Evolutionary conservation across 2,888 invertebrate species (phyloP).

Genomic region (Pasiphila rectangulata): DNA sequence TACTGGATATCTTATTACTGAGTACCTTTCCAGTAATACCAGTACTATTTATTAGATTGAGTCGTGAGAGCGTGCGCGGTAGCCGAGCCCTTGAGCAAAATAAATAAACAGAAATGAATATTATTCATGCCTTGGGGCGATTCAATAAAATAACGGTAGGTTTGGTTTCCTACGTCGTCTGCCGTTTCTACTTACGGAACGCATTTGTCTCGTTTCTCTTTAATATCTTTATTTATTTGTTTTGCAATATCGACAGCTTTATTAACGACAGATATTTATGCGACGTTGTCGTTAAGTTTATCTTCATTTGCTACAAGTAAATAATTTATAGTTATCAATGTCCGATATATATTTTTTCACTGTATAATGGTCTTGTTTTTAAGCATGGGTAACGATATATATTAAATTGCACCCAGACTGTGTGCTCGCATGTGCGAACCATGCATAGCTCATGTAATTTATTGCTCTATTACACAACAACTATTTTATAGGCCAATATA

Average conservation of each 20-base stretch:
- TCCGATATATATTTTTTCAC: constrained; percentile 7
- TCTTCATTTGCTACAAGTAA: constrained; percentile 19
- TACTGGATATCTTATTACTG: constrained; percentile 71
- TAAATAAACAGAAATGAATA: constrained; percentile 66
- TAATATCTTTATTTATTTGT: constrained; percentile 22
- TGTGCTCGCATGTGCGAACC: constrained; percentile 35
- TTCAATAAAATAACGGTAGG: constrained; percentile 51
- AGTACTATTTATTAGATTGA: constrained; percentile 77
- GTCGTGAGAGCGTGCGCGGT: constrained; percentile 71
- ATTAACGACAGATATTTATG: constrained; percentile 17
- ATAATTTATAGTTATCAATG: constrained; percentile 15
- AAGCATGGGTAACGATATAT: constrained; percentile 40
- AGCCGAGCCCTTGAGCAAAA: constrained; percentile 57
- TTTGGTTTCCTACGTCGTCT: constrained; percentile 34
- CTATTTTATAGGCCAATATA: constrained; percentile 51
- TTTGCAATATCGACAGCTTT: constrained; percentile 19
- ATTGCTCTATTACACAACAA: constrained; percentile 63
- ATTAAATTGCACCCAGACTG: constrained; percentile 44
- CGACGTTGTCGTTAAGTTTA: constrained; percentile 16
- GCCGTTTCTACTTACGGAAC: constrained; percentile 17
- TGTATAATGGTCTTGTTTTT: constrained; percentile 34
- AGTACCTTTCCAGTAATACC: constrained; percentile 65
- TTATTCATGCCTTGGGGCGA: constrained; percentile 40
- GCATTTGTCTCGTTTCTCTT: constrained; percentile 19
- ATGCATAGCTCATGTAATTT: constrained; percentile 46